phyloP scores from a whole-genome alignment of 64 coral and sea anemone genomes.

The Montipora sp. region DNA sequence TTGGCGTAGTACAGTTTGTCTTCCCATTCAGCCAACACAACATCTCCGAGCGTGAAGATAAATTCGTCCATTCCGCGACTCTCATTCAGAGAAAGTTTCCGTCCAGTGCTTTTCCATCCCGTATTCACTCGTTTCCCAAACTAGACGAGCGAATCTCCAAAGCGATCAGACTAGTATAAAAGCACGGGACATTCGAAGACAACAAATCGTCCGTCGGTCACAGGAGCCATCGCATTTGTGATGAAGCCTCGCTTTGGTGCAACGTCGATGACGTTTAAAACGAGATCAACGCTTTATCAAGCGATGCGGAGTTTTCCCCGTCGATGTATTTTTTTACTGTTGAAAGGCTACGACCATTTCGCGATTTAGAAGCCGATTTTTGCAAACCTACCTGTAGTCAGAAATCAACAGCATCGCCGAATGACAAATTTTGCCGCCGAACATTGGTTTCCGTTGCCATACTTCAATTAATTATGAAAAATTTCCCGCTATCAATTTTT shows the following conservation, averaged over 20 bases:
- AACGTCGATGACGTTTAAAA: slow-evolving; percentile 83
- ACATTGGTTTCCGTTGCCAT: slow-evolving; percentile 84
- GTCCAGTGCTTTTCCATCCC: slow-evolving; percentile 16
- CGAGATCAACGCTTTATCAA: slow-evolving; percentile 40
- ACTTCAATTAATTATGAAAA: slow-evolving; percentile 99
- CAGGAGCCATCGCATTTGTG: slow-evolving; percentile 59
- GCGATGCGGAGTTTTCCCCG: slow-evolving; percentile 73
- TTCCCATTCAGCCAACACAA: slow-evolving; percentile 98
- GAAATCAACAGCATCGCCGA: slow-evolving; percentile 72
- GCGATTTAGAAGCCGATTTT: slow-evolving; percentile 31
- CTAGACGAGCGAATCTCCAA: background rate
- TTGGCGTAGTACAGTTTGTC: slow-evolving; percentile 99
- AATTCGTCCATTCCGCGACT: slow-evolving; percentile 92
- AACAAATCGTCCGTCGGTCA: slow-evolving; percentile 28
- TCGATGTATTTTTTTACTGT: slow-evolving; percentile 49
- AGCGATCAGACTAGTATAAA: slow-evolving; percentile 22
- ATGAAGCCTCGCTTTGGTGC: slow-evolving; percentile 89
- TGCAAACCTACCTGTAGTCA: slow-evolving; percentile 80
- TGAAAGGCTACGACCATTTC: background rate
- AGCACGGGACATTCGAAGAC: slow-evolving; percentile 48
- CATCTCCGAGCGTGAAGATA: slow-evolving; percentile 92
- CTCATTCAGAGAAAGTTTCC: slow-evolving; percentile 49
- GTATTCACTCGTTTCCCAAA: slow-evolving; percentile 22
- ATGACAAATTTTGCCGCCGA: slow-evolving; percentile 74
- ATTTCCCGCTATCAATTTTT: slow-evolving; percentile 98